These are phyloP conservation scores for Drosophila micromelanica DNA, from an alignment of 1,140 invertebrate genomes.

Conservation along the genomic window DNA sequence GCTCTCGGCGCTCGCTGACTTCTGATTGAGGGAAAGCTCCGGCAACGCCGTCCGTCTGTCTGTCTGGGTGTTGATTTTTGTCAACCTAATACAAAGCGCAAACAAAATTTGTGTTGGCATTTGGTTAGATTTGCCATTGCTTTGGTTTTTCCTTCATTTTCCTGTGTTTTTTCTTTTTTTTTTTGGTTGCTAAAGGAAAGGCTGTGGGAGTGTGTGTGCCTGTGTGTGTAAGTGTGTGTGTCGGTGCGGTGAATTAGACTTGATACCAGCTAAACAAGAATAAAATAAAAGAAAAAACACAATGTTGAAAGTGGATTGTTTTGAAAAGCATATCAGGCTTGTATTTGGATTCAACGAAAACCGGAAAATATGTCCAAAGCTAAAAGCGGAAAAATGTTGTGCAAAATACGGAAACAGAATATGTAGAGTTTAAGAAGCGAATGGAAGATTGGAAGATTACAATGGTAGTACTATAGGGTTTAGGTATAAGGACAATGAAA, in stretches of 20 bases:
- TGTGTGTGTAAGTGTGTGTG: conserved; percentile 2
- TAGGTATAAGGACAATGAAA: too few species aligned
- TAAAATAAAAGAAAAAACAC: background rate
- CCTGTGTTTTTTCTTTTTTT: background rate
- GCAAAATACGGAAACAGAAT: too few species aligned
- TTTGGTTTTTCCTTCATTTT: conserved; percentile 11
- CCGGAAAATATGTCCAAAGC: background rate
- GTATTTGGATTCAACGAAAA: background rate
- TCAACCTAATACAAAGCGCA: conserved; percentile 77
- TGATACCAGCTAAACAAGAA: conserved; percentile 11
- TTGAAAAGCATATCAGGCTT: background rate
- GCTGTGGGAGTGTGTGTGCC: background rate
- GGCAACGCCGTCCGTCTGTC: conserved; percentile 23
- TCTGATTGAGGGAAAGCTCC: conserved; percentile 39
- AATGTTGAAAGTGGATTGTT: background rate
- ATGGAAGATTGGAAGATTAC: too few species aligned
- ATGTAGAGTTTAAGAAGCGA: too few species aligned
- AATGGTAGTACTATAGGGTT: too few species aligned
- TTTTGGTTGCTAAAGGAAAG: background rate
- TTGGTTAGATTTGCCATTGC: conserved; percentile 67
- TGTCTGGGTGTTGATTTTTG: conserved; percentile 71
- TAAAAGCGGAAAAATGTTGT: too few species aligned
- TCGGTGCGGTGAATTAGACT: conserved; percentile 9
- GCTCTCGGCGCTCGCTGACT: conserved; percentile 18
- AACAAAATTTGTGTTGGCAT: conserved; percentile 79